Conservation (phyloP, 2,113 vertebrate genomes). For the Cyphotilapia sp. region DNA sequence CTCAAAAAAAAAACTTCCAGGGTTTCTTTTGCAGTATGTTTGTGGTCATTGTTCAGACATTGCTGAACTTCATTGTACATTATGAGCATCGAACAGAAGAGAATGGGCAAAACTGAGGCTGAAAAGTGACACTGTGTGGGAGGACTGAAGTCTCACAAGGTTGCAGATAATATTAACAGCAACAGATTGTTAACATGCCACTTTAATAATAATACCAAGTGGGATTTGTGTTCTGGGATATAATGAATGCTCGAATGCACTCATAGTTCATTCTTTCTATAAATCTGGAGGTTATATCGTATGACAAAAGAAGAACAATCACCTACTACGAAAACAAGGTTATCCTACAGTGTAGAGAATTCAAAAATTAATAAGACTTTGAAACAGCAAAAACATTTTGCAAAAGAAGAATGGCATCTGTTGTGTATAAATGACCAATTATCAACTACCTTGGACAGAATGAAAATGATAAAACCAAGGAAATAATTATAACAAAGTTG, state of each 20-base stretch:
- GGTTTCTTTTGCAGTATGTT: background rate
- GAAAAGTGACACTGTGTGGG: background rate
- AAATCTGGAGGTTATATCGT: background rate
- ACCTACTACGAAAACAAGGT: background rate
- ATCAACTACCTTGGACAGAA: background rate
- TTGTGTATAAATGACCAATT: background rate
- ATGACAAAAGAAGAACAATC: background rate
- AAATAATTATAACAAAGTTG: background rate
- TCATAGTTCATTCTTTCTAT: background rate
- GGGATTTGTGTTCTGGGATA: background rate
- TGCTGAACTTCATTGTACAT: background rate
- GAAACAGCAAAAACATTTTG: background rate
- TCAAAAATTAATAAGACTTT: background rate
- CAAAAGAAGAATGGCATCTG: background rate
- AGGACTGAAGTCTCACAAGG: slow-evolving; percentile 3
- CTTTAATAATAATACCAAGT: background rate
- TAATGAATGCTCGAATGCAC: background rate
- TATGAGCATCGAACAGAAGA: background rate
- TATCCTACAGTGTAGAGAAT: background rate
- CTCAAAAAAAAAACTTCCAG: background rate
- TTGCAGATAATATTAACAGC: background rate
- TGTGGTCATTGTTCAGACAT: background rate
- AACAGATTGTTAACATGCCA: background rate
- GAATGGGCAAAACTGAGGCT: background rate
- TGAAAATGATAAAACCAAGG: background rate